phyloP scores from a whole-genome alignment of 2,797 vertebrate genomes.

The Trachurus trachurus region DNA sequence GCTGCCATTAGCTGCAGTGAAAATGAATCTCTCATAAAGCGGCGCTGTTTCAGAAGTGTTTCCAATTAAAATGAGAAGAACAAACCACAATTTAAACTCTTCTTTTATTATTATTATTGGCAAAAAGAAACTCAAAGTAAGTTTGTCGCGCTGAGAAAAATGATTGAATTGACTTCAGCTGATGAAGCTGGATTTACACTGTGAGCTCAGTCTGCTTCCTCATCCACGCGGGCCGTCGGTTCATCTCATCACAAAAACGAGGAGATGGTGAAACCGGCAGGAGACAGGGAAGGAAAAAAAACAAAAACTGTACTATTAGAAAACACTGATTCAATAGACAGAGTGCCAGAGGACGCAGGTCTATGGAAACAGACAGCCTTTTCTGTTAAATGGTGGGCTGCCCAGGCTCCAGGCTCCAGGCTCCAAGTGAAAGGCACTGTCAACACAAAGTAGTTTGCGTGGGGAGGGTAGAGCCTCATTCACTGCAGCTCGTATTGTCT shows the following conservation, averaged over 20 bases:
- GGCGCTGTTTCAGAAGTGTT: neutral
- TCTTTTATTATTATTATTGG: neutral
- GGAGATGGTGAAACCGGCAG: slow-evolving; percentile 3
- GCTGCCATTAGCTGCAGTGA: neutral
- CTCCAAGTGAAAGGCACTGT: slow-evolving; percentile 58
- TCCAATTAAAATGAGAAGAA: neutral
- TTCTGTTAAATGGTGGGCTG: slow-evolving; percentile 69
- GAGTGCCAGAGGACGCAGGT: slow-evolving; percentile 65
- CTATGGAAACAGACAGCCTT: slow-evolving; percentile 66
- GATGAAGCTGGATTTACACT: slow-evolving; percentile 10
- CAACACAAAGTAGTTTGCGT: slow-evolving; percentile 72
- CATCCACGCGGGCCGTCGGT: neutral
- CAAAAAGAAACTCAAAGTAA: slow-evolving; percentile 2
- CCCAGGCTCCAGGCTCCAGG: slow-evolving; percentile 45
- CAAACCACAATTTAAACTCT: neutral
- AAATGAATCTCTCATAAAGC: neutral
- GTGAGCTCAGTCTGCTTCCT: neutral
- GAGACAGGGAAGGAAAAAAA: slow-evolving; percentile 24
- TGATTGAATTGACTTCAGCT: slow-evolving; percentile 4
- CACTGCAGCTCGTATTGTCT: slow-evolving; percentile 67
- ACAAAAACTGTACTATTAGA: slow-evolving; percentile 33
- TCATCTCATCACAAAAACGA: slow-evolving; percentile 21
- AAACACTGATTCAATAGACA: slow-evolving; percentile 61
- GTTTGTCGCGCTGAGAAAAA: neutral
- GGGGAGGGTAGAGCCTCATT: slow-evolving; percentile 54